phyloP scores from a whole-genome alignment of 2,888 invertebrate genomes.

The Limnephilus marmoratus region DNA sequence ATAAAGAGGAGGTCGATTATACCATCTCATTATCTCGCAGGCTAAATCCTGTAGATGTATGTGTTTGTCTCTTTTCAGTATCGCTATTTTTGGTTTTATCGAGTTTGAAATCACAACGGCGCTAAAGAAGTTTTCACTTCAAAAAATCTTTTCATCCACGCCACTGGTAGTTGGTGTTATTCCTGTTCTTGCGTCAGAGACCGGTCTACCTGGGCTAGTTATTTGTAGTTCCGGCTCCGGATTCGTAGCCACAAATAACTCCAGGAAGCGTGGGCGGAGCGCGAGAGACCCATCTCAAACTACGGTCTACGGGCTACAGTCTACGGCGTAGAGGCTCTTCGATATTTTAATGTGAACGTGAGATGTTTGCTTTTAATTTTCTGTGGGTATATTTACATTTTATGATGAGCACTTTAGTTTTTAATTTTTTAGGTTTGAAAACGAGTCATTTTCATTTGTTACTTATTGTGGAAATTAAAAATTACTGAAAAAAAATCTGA shows the following conservation, averaged over 20 bases:
- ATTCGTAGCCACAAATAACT: not conserved
- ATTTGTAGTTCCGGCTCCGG: constrained; percentile 2
- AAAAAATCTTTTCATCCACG: no score
- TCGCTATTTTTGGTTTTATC: no score
- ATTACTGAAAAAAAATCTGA: not conserved
- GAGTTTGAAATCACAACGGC: no score
- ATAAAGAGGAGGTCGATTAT: no score
- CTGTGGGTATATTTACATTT: not conserved
- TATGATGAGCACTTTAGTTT: not conserved
- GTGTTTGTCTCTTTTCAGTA: no score
- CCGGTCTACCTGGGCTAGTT: not conserved
- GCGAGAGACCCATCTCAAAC: not conserved
- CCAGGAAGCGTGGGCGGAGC: not conserved
- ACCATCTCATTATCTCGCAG: no score
- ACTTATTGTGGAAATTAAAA: not conserved
- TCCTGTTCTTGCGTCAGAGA: not conserved
- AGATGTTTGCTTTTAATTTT: not conserved
- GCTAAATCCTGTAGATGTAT: no score
- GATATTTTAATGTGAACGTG: not conserved
- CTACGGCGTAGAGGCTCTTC: not conserved
- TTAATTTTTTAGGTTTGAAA: not conserved
- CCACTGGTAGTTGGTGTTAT: not conserved
- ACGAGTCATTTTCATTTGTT: not conserved
- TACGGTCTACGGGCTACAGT: not conserved
- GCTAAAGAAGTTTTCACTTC: no score